Base-by-base conservation (phyloP, 2,888 invertebrate species). In the Octonoba sinensis region DNA sequence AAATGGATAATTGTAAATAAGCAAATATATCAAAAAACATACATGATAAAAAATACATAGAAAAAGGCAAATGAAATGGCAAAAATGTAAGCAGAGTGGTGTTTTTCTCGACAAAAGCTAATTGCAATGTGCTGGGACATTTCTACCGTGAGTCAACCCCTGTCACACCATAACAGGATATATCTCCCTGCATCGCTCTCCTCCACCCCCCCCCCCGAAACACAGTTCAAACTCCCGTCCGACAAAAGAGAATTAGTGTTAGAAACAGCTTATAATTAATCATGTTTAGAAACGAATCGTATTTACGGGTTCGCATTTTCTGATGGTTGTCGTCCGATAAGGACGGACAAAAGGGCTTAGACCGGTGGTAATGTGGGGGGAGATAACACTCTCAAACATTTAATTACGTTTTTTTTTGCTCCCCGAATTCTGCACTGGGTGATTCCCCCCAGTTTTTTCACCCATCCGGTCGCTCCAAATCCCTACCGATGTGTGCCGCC, bases 331-430 rank as follows among this genome's bases (percentile, higher is more conserved):
- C 51, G 54, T 24, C 36, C 60, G 81, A 82, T 82, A 74, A 82
- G 65, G 69, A 64, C 24, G 67, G 74, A 75, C 81, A 70, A 75
- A 72, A 49, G 67, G 46, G 20, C 22, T 20, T 20, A 47, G 51
- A 15, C 20, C 51, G 59, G 20, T 47, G 56, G 47, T 13, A 44
- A 57, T 59, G 16, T 51, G 44, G 73, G 49, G 64, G 70, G 59
- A 75, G 81, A 82, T 82, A 82, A 82, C 81, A 70, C 81, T 65
- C 81, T 82, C 81, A 74, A 82, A 82, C 81, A 81, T 81, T 81
- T 81, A 81, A 81, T 81, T 81, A 81, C 81, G 74, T 81, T 81
- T 81, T 81, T 78, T 78, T 56, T 24, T n/a, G n/a, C 62, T 44
- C 64, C 66, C 76, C 36, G 36, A 36, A 69, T 36, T 36, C 59